Percentiles rank a stretch among this genome's conserved stretches.
phyloP scores from a whole-genome alignment of 1,140 invertebrate genomes.

The Apis mellifera region DNA sequence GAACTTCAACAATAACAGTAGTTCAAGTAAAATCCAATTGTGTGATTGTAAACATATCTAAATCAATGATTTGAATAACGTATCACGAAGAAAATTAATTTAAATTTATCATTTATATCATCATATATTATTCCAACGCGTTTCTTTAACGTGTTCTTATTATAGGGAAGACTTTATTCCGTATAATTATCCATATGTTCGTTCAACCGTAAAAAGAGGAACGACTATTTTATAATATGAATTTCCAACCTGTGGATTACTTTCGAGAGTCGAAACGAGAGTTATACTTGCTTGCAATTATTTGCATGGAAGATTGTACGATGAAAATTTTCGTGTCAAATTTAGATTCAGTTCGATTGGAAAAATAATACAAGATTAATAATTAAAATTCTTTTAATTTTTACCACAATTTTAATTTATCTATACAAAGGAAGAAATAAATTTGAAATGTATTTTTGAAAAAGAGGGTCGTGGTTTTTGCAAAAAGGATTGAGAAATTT shows the following conservation, averaged over 20 bases:
- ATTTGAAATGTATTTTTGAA: too few relatives aligned
- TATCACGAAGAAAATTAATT: neutral
- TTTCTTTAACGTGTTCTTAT: neutral
- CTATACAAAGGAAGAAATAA: too few relatives aligned
- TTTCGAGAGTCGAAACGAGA: too few relatives aligned
- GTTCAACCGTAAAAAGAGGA: neutral
- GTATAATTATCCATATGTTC: neutral
- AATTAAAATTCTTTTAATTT: too few relatives aligned
- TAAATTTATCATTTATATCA: neutral
- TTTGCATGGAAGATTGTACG: too few relatives aligned
- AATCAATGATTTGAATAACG: neutral
- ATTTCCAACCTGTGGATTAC: too few relatives aligned
- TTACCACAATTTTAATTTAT: too few relatives aligned
- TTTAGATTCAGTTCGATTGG: too few relatives aligned
- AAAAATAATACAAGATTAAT: too few relatives aligned
- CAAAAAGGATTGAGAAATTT: neutral
- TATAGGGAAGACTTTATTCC: neutral
- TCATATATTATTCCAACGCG: neutral
- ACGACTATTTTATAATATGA: neutral
- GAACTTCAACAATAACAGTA: neutral
- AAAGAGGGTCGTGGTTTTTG: too few relatives aligned
- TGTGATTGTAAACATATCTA: neutral
- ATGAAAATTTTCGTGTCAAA: too few relatives aligned
- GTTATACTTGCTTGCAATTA: too few relatives aligned
- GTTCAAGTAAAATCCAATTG: neutral